These are phyloP conservation scores for Balearica regulorum DNA, from an alignment of 2,797 vertebrate genomes.

Conservation along the genomic window DNA sequence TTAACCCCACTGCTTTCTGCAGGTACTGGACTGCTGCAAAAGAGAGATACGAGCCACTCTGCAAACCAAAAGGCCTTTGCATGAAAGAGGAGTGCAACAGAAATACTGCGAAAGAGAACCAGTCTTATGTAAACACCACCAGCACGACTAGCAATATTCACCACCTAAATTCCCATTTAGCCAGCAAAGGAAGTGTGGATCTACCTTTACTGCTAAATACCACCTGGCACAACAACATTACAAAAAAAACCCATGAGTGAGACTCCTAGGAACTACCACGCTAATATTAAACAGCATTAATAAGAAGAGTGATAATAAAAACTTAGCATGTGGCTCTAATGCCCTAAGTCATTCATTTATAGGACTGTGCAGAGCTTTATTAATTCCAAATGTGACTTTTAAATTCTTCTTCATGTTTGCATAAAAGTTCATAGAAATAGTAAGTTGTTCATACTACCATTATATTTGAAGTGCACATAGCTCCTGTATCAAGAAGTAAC, in stretches of 20 bases:
- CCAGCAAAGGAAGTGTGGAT: neutral
- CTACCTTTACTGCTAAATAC: neutral
- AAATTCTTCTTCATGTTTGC: neutral
- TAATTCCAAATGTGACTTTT: conserved; percentile 12
- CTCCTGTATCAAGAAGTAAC: conserved; percentile 12
- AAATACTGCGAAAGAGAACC: neutral
- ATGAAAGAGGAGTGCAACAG: neutral
- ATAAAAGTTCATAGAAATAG: neutral
- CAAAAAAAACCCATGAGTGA: neutral
- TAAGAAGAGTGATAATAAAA: neutral
- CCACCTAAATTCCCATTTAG: neutral
- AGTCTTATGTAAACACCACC: neutral
- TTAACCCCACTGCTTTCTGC: neutral
- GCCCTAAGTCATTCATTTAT: neutral
- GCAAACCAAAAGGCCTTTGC: neutral
- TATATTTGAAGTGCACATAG: neutral
- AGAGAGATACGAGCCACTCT: neutral
- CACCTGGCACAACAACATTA: neutral
- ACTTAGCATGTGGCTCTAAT: neutral
- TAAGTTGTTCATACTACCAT: neutral
- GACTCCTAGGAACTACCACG: neutral
- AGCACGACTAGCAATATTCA: neutral
- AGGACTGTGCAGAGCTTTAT: neutral
- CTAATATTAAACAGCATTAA: neutral
- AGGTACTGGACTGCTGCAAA: neutral